Conservation (phyloP, 2,888 invertebrate species). For the Aplocera efformata region DNA sequence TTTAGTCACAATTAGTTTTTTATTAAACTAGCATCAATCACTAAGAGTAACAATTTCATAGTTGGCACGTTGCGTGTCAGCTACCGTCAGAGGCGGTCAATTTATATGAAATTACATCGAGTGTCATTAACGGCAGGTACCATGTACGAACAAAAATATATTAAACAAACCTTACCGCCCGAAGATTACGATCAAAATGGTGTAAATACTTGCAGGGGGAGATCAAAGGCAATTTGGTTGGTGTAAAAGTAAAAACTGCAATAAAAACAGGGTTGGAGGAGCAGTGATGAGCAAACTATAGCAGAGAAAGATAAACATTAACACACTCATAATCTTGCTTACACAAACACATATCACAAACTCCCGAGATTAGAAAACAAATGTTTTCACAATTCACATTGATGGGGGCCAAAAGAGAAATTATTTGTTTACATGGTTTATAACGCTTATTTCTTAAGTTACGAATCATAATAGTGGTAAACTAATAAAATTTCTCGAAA, state of each 20-base stretch:
- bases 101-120: constrained; percentile 75
- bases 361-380: no score
- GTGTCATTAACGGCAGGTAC: constrained; percentile 65
- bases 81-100: constrained; percentile 60
- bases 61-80: constrained; percentile 75
- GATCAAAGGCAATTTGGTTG: constrained; percentile 29
- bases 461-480: no score
- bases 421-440: no score
- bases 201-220: constrained; percentile 25
- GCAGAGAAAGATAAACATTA: not conserved
- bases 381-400: no score
- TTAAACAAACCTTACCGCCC: constrained; percentile 35
- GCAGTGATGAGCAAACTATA: constrained; percentile 5
- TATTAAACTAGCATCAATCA: constrained; percentile 71
- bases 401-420: no score
- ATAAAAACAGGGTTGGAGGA: constrained; percentile 62
- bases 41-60: constrained; percentile 73
- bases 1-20: no score
- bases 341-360: no score
- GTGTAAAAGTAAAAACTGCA: constrained; percentile 70
- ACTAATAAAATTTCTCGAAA: no score
- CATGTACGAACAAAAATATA: constrained; percentile 28
- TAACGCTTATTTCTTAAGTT: no score
- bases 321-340: no score
- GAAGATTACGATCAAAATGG: constrained; percentile 43